Base-by-base conservation (phyloP, 1,140 invertebrate genomes). In the Sinella curviseta region DNA sequence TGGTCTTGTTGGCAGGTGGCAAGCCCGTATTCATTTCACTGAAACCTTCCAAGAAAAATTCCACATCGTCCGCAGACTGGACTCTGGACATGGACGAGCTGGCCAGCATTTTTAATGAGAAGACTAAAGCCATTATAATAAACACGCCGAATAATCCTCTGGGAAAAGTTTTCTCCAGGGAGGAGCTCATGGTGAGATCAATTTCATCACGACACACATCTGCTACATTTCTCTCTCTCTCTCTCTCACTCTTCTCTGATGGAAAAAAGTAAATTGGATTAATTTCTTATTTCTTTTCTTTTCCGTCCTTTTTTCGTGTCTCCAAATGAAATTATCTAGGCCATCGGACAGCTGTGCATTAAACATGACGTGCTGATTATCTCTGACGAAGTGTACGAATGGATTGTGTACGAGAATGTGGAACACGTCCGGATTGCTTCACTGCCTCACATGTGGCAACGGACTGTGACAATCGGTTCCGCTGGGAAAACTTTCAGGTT, bases 321-420 rank as follows among this genome's bases (percentile, higher is more conserved):
- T 28, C 17, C 30, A 93, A n/a, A n/a, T n/a, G n/a, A n/a, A n/a
- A n/a, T 48, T 48, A 20, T 48, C 8, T 24, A 93, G 82, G 87
- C 92, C 76, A 95, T 99, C 84, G 96, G 94, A 0, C 87, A 88
- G 85, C 88, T 99, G 54, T 98, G 96, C 85, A 95, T 94, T 84
- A 97, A 99, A 86, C 93, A 95, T 90, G 93, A 99, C 87, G 92
- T 94, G 3, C 87, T 99, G 1, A 96, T 95, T 77, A 88, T 99
- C 24, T 93, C 95, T 4, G 98, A 99, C 88, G 98, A 99, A 88
- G 98, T 99, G 1, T 99, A 99, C 83, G 97, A 99, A 87, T 98
- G 96, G 95, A 91, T 99, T 84, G 93, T 96, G 26, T 99, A 94
- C 85, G 90, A 94, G 85, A 93, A 93, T 0, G 88, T 91, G 65